Evolutionary conservation across 1,140 invertebrate species (phyloP), one percentile per base, ranked within the genome.

Genomic region (Ceratosolen solmsi): DNA sequence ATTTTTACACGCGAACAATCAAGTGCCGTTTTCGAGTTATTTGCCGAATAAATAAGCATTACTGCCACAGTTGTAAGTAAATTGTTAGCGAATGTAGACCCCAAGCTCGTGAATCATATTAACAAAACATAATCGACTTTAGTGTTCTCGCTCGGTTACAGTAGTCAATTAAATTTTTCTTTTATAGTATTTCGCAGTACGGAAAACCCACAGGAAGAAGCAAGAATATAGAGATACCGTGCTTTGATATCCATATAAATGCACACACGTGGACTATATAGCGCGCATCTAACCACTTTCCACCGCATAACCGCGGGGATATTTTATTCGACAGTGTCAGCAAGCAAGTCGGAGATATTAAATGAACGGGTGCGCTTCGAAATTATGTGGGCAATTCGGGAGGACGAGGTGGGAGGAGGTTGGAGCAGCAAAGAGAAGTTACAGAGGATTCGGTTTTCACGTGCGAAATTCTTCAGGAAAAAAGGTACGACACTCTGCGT

Each of bases 251-350:
- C n/a, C n/a, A n/a, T n/a, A n/a, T n/a, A n/a, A n/a, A n/a, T n/a
- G n/a, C n/a, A n/a, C n/a, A n/a, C n/a, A n/a, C n/a, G n/a, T n/a
- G n/a, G n/a, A n/a, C 2, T 49, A 41, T 49, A 72, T 49, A 72
- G n/a, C 54, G 25, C 56, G 51, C 72, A 84, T 76, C 82, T 81
- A 82, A 81, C 81, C 58, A 80, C 82, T 83, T 73, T 72, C 54
- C 71, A 30, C 68, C 77, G 56, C 74, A 79, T 70, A 65, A 36
- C 33, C 76, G 41, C 60, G 82, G 41, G n/a, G 84, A 87, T 87
- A 84, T 87, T 88, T 88, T 87, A 89, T 89, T 89, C 85, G 84
- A 86, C 85, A 82, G 81, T 86, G 88, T 89, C 88, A 89, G 86
- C 88, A 89, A 85, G 79, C 81, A 49, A 76, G 22, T 27, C 81